phyloP scores from a whole-genome alignment of 1,140 invertebrate species.

The Cyclargus thomasi region DNA sequence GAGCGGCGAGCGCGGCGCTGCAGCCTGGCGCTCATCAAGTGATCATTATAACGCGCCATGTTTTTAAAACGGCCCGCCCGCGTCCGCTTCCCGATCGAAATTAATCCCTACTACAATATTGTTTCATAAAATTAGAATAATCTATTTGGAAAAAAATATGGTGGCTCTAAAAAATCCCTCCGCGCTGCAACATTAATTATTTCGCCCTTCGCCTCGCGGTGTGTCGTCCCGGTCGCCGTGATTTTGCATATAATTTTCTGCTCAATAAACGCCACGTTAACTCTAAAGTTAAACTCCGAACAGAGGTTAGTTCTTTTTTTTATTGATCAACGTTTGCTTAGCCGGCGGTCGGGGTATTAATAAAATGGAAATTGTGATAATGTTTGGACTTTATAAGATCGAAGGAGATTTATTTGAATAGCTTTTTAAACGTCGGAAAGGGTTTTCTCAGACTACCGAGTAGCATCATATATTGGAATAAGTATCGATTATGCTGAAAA shows the following conservation, averaged over 20 bases:
- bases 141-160: slow-evolving; percentile 44
- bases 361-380: not conserved
- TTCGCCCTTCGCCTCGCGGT: slow-evolving; percentile 43
- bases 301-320: slow-evolving; percentile 6
- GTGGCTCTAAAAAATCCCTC: slow-evolving; percentile 42
- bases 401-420: not conserved
- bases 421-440: not conserved
- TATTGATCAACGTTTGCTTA: slow-evolving; percentile 13
- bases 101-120: slow-evolving; percentile 64
- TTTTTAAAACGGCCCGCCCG: slow-evolving; percentile 67
- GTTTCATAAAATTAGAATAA: slow-evolving; percentile 55
- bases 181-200: slow-evolving; percentile 62
- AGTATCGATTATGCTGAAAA: too few relatives aligned
- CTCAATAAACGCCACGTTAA: slow-evolving; percentile 53
- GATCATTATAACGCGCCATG: slow-evolving; percentile 67
- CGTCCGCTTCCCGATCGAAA: slow-evolving; percentile 54
- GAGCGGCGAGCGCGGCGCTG: slow-evolving; percentile 23
- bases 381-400: not conserved
- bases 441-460: too few relatives aligned
- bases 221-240: slow-evolving; percentile 54
- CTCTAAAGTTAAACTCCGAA: slow-evolving; percentile 18
- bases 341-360: slow-evolving; percentile 13
- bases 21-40: slow-evolving; percentile 56
- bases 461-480: too few relatives aligned
- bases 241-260: slow-evolving; percentile 67